Evolutionary conservation across 1,140 invertebrate species (phyloP), one percentile per base, ranked within the genome.

Genomic region (Doryteuthis pealeii): DNA sequence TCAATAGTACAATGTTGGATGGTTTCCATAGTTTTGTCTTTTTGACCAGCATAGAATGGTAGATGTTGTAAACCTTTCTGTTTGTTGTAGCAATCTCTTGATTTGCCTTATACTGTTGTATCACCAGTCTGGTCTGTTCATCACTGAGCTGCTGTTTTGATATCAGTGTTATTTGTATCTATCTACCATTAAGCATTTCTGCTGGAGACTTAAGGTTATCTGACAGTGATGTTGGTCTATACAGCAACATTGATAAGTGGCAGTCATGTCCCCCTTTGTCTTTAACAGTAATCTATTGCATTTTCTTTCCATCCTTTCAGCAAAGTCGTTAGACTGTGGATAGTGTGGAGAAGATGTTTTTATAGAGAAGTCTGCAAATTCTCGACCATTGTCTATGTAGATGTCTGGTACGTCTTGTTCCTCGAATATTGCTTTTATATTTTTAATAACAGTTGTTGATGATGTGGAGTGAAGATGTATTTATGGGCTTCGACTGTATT

Each of bases 241-340:
- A 78, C 43, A 76, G 76, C 10, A 81, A 26, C 26, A 78, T 30
- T 10, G 58, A 73, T 66, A 80, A 40, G 32, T 73, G 72, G 26
- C 74, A 70, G 49, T 81, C 75, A 73, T 22, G 31, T 26, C 67
- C 54, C 43, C 70, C 45, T 3, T 35, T 32, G n/a, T n/a, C n/a
- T n/a, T n/a, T n/a, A n/a, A n/a, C n/a, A n/a, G n/a, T n/a, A n/a
- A n/a, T n/a, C n/a, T n/a, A n/a, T n/a, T n/a, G n/a, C n/a, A n/a
- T n/a, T 58, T 77, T 74, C 77, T 5, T 69, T 8, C 33, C 67
- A 32, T 31, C 67, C 33, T 35, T 70, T 78, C 75, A 32, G 65
- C 72, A 14, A 70, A 49, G 18, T 73, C 75, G 62, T 77, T 79
- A 26, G 49, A 33, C n/a, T n/a, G 71, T 2, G 71, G 73, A 40